Conservation (phyloP, 2,797 vertebrate genomes). For the Emys orbicularis region DNA sequence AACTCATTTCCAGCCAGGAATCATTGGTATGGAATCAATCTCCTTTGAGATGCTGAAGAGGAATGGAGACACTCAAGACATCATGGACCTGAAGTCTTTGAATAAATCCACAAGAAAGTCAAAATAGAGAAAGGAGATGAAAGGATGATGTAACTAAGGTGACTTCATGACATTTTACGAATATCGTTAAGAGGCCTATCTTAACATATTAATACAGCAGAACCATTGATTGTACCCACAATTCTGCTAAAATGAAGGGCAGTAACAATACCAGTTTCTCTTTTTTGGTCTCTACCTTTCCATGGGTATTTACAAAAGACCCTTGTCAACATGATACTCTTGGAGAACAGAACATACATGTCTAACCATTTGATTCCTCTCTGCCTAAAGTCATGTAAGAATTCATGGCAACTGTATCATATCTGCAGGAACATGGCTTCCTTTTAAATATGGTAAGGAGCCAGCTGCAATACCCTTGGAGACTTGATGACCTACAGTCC, state of each 20-base stretch:
- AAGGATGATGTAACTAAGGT: neutral
- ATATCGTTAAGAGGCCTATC: neutral
- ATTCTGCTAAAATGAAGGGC: neutral
- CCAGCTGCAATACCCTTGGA: neutral
- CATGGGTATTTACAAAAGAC: neutral
- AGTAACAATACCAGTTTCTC: neutral
- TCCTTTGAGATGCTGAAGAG: neutral
- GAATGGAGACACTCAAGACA: neutral
- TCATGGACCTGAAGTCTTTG: neutral
- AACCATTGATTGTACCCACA: neutral
- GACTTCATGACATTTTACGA: neutral
- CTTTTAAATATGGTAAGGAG: neutral
- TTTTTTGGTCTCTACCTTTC: neutral
- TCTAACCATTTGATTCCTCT: neutral
- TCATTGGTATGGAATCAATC: neutral
- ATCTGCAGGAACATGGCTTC: neutral
- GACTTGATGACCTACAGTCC: neutral
- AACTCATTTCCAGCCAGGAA: neutral
- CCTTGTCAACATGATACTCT: neutral
- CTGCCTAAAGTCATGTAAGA: neutral
- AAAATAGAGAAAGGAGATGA: neutral
- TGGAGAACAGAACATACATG: neutral
- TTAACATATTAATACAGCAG: neutral
- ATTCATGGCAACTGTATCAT: neutral
- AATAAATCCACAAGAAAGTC: neutral